Percentiles rank a stretch among this genome's conserved stretches.
Evolutionary conservation across 2,113 vertebrate species (phyloP).

Genomic region (Anolis carolinensis): DNA sequence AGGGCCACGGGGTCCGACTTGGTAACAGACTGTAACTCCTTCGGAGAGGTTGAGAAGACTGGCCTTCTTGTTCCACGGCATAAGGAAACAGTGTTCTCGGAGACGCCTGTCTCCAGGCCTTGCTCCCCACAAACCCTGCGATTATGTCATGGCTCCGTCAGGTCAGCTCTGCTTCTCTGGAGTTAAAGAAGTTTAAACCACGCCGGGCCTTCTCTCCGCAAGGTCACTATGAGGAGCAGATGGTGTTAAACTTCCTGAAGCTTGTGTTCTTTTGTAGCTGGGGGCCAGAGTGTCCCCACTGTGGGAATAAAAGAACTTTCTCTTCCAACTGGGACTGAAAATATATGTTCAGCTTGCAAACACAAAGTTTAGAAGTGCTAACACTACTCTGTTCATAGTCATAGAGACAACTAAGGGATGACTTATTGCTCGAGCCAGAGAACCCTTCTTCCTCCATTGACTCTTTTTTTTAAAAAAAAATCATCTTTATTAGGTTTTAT

Average conservation of each 20-base stretch:
- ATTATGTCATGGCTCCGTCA: conserved; percentile 72
- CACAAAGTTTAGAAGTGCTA: not conserved
- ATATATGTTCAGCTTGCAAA: conserved; percentile 58
- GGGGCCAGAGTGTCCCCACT: not conserved
- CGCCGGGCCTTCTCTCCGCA: not conserved
- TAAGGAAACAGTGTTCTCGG: conserved; percentile 67
- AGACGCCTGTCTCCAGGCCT: conserved; percentile 8
- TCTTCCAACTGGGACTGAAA: conserved; percentile 47
- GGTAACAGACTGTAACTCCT: conserved; percentile 44
- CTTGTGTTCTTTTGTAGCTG: conserved; percentile 42
- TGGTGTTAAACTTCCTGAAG: conserved; percentile 16
- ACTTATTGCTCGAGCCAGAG: conserved; percentile 15
- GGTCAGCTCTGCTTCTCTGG: conserved; percentile 54
- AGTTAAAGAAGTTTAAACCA: conserved; percentile 23
- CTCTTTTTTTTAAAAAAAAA: too few species aligned
- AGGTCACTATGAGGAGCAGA: conserved; percentile 47
- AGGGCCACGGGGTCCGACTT: conserved; percentile 21
- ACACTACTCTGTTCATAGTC: conserved; percentile 40
- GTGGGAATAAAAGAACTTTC: conserved; percentile 61
- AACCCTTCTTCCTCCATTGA: not conserved
- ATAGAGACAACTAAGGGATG: conserved; percentile 53
- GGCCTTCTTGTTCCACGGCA: conserved; percentile 64
- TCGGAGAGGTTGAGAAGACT: conserved; percentile 43
- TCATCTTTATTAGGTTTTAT: too few species aligned
- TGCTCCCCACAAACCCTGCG: not conserved